phyloP scores from a whole-genome alignment of 2,113 vertebrate species.

The Colistium nudipinnis region DNA sequence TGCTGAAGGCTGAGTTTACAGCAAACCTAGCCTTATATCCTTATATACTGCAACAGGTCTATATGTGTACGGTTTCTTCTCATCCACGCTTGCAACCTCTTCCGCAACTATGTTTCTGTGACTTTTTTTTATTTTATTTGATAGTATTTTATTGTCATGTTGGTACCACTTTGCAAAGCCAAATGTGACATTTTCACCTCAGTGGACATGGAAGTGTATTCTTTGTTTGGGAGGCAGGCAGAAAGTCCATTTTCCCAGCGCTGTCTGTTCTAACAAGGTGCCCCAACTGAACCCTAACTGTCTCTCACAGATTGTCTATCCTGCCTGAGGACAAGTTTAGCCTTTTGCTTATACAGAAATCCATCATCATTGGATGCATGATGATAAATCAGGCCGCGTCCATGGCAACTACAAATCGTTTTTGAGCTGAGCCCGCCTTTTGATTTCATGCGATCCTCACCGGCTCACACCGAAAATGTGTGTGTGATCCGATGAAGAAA shows the following conservation, averaged over 20 bases:
- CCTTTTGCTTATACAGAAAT: slow-evolving; percentile 16
- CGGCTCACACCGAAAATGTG: not conserved
- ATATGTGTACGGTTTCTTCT: too few relatives aligned
- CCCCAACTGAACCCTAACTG: slow-evolving; percentile 22
- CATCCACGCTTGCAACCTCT: too few relatives aligned
- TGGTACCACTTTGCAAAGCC: not conserved
- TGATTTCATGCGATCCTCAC: slow-evolving; percentile 47
- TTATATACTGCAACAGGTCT: too few relatives aligned
- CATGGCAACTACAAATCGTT: not conserved
- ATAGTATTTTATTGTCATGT: too few relatives aligned
- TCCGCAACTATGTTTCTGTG: too few relatives aligned
- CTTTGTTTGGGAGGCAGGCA: not conserved
- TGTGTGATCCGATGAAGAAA: not conserved
- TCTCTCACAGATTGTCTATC: not conserved
- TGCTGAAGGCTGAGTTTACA: too few relatives aligned
- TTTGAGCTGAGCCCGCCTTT: slow-evolving; percentile 2
- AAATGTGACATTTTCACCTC: not conserved
- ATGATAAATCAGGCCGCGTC: slow-evolving; percentile 32
- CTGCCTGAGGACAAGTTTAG: slow-evolving; percentile 21
- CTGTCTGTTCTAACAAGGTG: slow-evolving; percentile 14
- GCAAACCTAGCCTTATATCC: too few relatives aligned
- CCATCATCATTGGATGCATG: slow-evolving; percentile 10
- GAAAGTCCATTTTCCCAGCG: not conserved
- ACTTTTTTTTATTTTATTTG: too few relatives aligned
- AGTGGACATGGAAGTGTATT: not conserved